phyloP scores from a whole-genome alignment of 2,888 invertebrate species.

The Slavum lentiscoides region DNA sequence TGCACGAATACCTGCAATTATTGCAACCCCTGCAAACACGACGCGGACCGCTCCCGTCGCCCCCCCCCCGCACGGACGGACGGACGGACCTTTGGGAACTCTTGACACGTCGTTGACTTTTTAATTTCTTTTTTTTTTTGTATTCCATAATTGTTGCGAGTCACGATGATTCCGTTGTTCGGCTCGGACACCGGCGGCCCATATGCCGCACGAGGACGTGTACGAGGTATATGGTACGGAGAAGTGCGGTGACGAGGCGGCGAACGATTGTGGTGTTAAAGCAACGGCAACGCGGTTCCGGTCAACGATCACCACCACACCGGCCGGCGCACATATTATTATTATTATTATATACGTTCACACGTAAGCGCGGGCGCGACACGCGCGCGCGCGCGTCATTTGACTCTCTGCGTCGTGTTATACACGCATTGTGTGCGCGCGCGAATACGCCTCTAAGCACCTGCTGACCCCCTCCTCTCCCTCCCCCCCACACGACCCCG shows the following conservation, averaged over 20 bases:
- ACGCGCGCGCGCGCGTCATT: conserved; percentile 23
- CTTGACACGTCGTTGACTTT: conserved; percentile 48
- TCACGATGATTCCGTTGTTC: conserved; percentile 48
- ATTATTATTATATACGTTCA: background rate
- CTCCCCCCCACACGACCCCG: no score
- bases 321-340: background rate
- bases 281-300: conserved; percentile 13
- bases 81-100: no score
- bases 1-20: no score
- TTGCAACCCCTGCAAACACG: no score
- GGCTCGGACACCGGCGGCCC: conserved; percentile 28
- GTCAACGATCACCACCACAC: conserved; percentile 21
- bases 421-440: background rate
- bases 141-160: conserved; percentile 48
- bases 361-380: background rate
- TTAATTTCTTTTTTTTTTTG: conserved; percentile 48
- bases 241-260: no score
- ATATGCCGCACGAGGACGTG: conserved; percentile 10
- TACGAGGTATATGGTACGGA: no score
- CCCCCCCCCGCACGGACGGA: no score
- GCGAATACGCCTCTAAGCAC: conserved; percentile 25
- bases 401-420: background rate
- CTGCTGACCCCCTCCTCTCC: conserved; percentile 1
- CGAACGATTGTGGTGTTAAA: background rate
- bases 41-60: no score